These are phyloP conservation scores for Tokudaia tokunoshimensis DNA, from an alignment of 2,797 vertebrate genomes.

Conservation along the genomic window DNA sequence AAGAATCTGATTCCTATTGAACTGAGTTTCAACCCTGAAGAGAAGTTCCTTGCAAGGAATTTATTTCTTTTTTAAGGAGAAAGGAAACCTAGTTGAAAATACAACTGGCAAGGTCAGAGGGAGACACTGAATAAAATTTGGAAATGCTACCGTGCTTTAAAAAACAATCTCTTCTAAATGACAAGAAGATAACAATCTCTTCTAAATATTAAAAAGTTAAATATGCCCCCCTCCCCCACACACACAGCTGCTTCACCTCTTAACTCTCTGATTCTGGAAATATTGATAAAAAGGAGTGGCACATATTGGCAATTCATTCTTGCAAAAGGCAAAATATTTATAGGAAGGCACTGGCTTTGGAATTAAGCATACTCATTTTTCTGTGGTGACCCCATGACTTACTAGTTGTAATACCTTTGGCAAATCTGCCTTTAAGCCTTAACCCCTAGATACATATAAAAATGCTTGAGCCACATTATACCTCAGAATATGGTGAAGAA, in stretches of 20 bases:
- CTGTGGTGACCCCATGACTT: not conserved
- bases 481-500: not conserved
- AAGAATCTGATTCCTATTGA: constrained; percentile 51
- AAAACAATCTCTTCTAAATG: constrained; percentile 18
- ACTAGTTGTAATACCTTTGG: not conserved
- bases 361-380: not conserved
- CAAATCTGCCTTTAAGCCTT: not conserved
- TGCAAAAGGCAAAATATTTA: not conserved
- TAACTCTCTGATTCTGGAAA: not conserved
- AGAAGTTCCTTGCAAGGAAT: constrained; percentile 52
- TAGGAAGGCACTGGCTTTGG: not conserved
- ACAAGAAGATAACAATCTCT: not conserved
- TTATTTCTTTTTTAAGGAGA: constrained; percentile 7
- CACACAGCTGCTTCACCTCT: not conserved
- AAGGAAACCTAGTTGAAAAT: constrained; percentile 44
- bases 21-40: constrained; percentile 61
- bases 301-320: not conserved
- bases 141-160: not conserved
- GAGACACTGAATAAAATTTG: not conserved
- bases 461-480: not conserved
- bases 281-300: not conserved
- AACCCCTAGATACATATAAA: not conserved
- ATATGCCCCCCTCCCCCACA: not conserved
- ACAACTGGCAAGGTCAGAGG: constrained; percentile 26
- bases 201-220: not conserved